A percentile compares a stretch with the other conserved stretches of the same genome.
Evolutionary conservation across 2,888 invertebrate species (phyloP).

Genomic region (Callyntrura guangdongensis): DNA sequence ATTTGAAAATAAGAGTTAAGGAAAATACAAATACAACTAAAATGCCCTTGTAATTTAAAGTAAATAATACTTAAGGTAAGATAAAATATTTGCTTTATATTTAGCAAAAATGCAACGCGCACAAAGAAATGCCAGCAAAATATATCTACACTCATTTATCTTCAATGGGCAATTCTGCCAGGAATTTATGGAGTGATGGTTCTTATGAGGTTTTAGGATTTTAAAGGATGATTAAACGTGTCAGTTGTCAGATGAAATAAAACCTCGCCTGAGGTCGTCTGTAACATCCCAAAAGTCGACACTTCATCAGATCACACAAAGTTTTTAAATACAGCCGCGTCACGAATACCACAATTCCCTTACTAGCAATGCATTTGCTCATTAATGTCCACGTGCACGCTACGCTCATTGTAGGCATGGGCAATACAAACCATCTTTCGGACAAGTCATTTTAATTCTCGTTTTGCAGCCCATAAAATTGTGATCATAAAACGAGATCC

Average conservation of each 20-base stretch:
- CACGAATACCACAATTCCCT: slow-evolving; percentile 1
- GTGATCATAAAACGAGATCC: slow-evolving; percentile 35
- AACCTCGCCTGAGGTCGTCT: slow-evolving; percentile 24
- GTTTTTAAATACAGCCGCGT: not conserved
- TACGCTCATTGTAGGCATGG: not conserved
- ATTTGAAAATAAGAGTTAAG: too few species aligned
- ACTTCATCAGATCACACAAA: slow-evolving; percentile 13
- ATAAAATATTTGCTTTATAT: too few species aligned
- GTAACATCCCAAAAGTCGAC: not conserved
- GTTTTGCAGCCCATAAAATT: slow-evolving; percentile 42
- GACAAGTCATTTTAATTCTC: slow-evolving; percentile 6
- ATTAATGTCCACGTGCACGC: not conserved
- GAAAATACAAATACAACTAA: too few species aligned
- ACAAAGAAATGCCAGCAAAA: not conserved
- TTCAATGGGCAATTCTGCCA: slow-evolving; percentile 2
- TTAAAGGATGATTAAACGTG: slow-evolving; percentile 65
- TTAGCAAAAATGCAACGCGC: not conserved
- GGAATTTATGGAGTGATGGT: slow-evolving; percentile 42
- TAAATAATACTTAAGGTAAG: too few species aligned
- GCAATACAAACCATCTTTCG: not conserved
- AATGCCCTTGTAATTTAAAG: too few species aligned
- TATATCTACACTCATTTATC: not conserved
- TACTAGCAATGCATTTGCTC: not conserved
- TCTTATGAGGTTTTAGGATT: slow-evolving; percentile 39
- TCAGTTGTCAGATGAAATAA: slow-evolving; percentile 60